Evolutionary conservation across 2,888 invertebrate genomes (phyloP).

Genomic region (Spisula solida): DNA sequence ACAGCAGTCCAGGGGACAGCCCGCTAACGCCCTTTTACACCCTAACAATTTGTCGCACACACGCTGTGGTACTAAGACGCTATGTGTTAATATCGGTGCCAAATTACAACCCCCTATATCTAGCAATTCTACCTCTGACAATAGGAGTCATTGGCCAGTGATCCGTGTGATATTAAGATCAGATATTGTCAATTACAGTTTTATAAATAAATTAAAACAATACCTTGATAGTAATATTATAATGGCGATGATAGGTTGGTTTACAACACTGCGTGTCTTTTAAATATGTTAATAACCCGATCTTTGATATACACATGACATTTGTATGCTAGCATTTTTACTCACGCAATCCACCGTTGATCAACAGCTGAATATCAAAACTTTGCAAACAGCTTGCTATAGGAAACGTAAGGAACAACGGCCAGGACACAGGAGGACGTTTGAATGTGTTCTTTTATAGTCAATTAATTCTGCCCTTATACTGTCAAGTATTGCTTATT

Average conservation of each 20-base stretch:
- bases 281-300: slow-evolving; percentile 23
- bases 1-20: slow-evolving; percentile 4
- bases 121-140: slow-evolving; percentile 11
- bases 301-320: slow-evolving; percentile 37
- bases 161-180: slow-evolving; percentile 47
- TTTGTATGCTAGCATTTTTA: slow-evolving; percentile 24
- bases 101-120: slow-evolving; percentile 24
- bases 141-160: slow-evolving; percentile 31
- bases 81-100: background rate
- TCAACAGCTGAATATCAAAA: background rate
- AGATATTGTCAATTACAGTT: slow-evolving; percentile 53
- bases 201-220: slow-evolving; percentile 49
- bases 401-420: too few relatives aligned
- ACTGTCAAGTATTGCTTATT: too few relatives aligned
- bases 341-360: slow-evolving; percentile 24
- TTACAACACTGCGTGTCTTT: slow-evolving; percentile 15
- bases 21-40: slow-evolving; percentile 21
- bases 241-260: slow-evolving; percentile 34
- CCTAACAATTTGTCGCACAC: slow-evolving; percentile 15
- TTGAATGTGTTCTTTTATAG: too few relatives aligned
- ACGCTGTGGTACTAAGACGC: background rate
- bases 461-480: too few relatives aligned
- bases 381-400: too few relatives aligned
- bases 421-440: too few relatives aligned
- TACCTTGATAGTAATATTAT: slow-evolving; percentile 32